phyloP scores from a whole-genome alignment of 2,113 vertebrate genomes.

The Calyptomena viridis region DNA sequence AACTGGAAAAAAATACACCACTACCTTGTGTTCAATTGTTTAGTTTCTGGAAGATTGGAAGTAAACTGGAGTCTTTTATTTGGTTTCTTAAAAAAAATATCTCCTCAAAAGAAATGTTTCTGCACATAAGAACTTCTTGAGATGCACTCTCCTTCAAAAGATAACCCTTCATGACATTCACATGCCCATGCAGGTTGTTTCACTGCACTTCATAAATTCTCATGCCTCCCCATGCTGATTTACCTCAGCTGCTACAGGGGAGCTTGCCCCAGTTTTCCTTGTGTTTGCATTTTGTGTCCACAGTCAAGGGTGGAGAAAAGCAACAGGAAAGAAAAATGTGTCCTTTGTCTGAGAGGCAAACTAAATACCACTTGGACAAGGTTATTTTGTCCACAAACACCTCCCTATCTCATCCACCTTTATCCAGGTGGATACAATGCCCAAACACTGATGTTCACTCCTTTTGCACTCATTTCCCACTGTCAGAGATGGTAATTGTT shows the following conservation, averaged over 20 bases:
- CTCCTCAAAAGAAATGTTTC: not conserved
- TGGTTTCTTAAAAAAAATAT: not conserved
- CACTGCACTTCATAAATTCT: not conserved
- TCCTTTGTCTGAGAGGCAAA: not conserved
- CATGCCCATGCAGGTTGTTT: not conserved
- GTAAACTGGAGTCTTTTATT: not conserved
- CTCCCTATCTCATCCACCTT: no score
- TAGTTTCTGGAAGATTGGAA: not conserved
- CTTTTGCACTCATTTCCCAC: not conserved
- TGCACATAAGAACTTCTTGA: not conserved
- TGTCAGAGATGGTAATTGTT: not conserved
- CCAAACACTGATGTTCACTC: not conserved
- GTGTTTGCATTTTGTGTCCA: rapidly evolving
- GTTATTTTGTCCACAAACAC: not conserved
- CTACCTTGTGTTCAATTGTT: constrained; percentile 34
- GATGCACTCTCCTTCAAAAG: not conserved
- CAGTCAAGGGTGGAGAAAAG: not conserved
- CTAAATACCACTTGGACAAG: not conserved
- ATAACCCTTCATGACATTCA: not conserved
- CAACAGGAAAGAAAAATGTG: not conserved
- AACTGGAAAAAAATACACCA: constrained; percentile 64
- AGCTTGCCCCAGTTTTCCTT: not conserved
- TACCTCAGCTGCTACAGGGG: not conserved
- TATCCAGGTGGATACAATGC: not conserved
- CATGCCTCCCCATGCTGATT: not conserved